These are phyloP conservation scores for Achroia grisella DNA, from an alignment of 1,140 invertebrate genomes.

Conservation along the genomic window DNA sequence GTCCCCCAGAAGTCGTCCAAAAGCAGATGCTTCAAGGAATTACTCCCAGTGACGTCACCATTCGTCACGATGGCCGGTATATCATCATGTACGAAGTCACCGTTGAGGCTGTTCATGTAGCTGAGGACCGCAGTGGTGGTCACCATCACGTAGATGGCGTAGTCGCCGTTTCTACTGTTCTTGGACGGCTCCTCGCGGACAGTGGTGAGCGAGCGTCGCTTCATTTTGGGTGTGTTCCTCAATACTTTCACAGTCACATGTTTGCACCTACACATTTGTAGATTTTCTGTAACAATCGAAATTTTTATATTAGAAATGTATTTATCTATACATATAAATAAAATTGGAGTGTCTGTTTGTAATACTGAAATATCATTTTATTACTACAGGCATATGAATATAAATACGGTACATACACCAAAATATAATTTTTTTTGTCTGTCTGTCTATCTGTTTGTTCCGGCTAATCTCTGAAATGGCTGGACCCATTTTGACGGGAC, in stretches of 20 bases:
- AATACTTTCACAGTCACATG: constrained; percentile 39
- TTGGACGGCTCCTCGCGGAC: constrained; percentile 51
- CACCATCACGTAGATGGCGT: constrained; percentile 76
- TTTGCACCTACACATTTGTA: constrained; percentile 63
- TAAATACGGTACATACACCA: too few species aligned
- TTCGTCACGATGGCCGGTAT: constrained; percentile 91
- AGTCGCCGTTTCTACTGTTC: constrained; percentile 33
- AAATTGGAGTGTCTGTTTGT: too few species aligned
- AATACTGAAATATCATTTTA: too few species aligned
- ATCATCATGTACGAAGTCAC: constrained; percentile 94
- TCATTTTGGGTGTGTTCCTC: constrained; percentile 51
- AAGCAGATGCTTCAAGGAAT: constrained; percentile 80
- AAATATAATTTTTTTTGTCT: too few species aligned
- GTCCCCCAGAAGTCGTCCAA: constrained; percentile 94
- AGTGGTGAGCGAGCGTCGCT: constrained; percentile 50
- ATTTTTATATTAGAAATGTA: not conserved
- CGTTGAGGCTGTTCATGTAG: constrained; percentile 87
- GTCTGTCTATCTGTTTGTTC: too few species aligned
- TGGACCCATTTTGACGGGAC: too few species aligned
- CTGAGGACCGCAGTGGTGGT: constrained; percentile 79
- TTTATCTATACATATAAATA: too few species aligned
- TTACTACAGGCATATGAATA: too few species aligned
- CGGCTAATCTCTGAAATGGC: too few species aligned
- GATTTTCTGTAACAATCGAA: constrained; percentile 32
- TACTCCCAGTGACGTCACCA: constrained; percentile 84